phyloP scores from a whole-genome alignment of 2,888 invertebrate species.

The Drosophila gaucha region DNA sequence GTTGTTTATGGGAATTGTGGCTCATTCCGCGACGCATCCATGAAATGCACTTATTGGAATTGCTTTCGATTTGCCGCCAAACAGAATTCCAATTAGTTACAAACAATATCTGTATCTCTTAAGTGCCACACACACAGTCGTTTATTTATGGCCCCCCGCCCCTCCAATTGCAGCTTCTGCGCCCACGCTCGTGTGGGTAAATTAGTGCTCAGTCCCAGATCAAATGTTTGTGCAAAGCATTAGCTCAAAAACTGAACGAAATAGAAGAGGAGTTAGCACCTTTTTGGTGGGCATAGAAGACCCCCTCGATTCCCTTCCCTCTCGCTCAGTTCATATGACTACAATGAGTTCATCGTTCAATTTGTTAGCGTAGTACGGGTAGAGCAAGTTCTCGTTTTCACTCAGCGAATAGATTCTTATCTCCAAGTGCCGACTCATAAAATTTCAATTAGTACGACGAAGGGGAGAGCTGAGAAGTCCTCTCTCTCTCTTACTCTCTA shows the following conservation, averaged over 20 bases:
- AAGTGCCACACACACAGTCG: constrained; percentile 13
- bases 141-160: not conserved
- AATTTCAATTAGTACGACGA: constrained; percentile 64
- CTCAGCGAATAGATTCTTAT: constrained; percentile 65
- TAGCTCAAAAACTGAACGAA: constrained; percentile 8
- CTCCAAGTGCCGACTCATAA: constrained; percentile 60
- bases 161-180: not conserved
- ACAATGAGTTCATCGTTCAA: constrained; percentile 71
- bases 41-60: constrained; percentile 57
- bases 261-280: constrained; percentile 52
- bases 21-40: constrained; percentile 24
- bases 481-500: not conserved
- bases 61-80: constrained; percentile 48
- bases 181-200: not conserved
- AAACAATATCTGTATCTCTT: constrained; percentile 25
- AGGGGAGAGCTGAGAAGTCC: constrained; percentile 1
- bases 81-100: constrained; percentile 53
- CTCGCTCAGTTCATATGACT: not conserved
- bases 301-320: not conserved
- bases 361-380: constrained; percentile 39
- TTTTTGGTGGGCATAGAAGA: constrained; percentile 15
- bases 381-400: constrained; percentile 38
- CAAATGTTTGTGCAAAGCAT: constrained; percentile 38
- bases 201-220: not conserved
- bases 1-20: constrained; percentile 12